A percentile compares a stretch with the other conserved stretches of the same genome.
phyloP scores from a whole-genome alignment of 2,888 invertebrate species.

The Ornithoptera alexandrae region DNA sequence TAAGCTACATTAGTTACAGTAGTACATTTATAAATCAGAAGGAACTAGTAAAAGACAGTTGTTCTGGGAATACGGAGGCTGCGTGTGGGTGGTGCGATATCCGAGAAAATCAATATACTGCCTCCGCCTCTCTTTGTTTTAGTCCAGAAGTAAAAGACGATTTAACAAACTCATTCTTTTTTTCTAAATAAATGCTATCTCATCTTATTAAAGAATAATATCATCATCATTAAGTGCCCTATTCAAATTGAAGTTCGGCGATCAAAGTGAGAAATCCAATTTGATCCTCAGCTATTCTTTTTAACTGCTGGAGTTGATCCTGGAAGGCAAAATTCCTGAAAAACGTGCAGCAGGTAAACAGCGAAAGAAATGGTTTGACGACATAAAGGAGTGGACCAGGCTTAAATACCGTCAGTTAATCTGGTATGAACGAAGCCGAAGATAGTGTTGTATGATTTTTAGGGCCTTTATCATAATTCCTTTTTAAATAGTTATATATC shows the following conservation, averaged over 20 bases:
- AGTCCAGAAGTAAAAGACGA: background rate
- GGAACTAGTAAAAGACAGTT: slow-evolving; percentile 12
- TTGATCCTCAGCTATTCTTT: too few relatives aligned
- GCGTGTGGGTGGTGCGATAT: slow-evolving; percentile 16
- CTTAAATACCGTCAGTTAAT: background rate
- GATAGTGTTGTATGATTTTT: background rate
- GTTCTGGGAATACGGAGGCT: slow-evolving; percentile 13
- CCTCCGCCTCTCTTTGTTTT: slow-evolving; percentile 1
- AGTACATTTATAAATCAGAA: slow-evolving; percentile 8
- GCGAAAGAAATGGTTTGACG: too few relatives aligned
- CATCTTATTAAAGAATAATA: background rate
- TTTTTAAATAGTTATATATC: too few relatives aligned
- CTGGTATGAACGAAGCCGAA: background rate
- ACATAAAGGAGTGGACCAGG: too few relatives aligned
- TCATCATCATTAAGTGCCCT: too few relatives aligned
- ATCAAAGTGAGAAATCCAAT: too few relatives aligned
- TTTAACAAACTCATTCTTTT: slow-evolving; percentile 1
- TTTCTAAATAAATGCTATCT: background rate
- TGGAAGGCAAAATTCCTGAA: too few relatives aligned
- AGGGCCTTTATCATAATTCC: too few relatives aligned
- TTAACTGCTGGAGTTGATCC: too few relatives aligned
- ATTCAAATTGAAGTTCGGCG: too few relatives aligned
- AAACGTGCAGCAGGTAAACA: too few relatives aligned
- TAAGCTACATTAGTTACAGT: background rate
- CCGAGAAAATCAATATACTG: slow-evolving; percentile 20